phyloP scores from a whole-genome alignment of 2,888 invertebrate genomes.

The Chelonus formosanus region DNA sequence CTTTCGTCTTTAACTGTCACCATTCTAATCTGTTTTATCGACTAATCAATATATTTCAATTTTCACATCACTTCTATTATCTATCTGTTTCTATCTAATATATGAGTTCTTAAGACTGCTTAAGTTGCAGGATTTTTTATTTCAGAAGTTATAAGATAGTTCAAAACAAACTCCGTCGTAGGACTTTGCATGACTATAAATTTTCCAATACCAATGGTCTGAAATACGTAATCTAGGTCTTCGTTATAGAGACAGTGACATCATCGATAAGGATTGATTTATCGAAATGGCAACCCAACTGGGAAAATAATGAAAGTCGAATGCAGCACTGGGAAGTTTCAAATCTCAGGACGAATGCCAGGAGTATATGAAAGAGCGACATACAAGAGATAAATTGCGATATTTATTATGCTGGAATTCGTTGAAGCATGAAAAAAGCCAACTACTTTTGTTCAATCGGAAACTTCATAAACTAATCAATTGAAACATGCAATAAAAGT shows the following conservation, averaged over 20 bases:
- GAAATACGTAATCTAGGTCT: slow-evolving; percentile 9
- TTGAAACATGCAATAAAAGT: too few species aligned
- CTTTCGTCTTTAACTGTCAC: too few species aligned
- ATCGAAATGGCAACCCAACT: slow-evolving; percentile 33
- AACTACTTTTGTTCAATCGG: too few species aligned
- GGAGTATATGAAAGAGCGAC: too few species aligned
- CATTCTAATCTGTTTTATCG: too few species aligned
- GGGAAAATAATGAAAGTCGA: slow-evolving; percentile 39
- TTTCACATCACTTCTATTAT: neutral
- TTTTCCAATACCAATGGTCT: slow-evolving; percentile 1
- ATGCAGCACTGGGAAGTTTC: slow-evolving; percentile 19
- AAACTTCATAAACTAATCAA: too few species aligned
- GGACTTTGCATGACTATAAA: slow-evolving; percentile 9
- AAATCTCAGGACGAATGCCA: slow-evolving; percentile 1
- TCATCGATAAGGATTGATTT: slow-evolving; percentile 43
- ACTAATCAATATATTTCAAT: neutral
- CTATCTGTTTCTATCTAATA: slow-evolving; percentile 5
- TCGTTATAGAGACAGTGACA: slow-evolving; percentile 29
- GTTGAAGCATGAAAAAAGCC: neutral
- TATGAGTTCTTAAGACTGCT: slow-evolving; percentile 7
- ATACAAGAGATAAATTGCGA: too few species aligned
- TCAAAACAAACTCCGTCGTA: too few species aligned
- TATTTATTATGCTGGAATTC: neutral
- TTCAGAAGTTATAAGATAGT: too few species aligned
- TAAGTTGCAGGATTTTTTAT: slow-evolving; percentile 6